Percentiles rank a stretch among this genome's conserved stretches.
phyloP scores from a whole-genome alignment of 2,888 invertebrate species.

The Sphecodes monilicornis region DNA sequence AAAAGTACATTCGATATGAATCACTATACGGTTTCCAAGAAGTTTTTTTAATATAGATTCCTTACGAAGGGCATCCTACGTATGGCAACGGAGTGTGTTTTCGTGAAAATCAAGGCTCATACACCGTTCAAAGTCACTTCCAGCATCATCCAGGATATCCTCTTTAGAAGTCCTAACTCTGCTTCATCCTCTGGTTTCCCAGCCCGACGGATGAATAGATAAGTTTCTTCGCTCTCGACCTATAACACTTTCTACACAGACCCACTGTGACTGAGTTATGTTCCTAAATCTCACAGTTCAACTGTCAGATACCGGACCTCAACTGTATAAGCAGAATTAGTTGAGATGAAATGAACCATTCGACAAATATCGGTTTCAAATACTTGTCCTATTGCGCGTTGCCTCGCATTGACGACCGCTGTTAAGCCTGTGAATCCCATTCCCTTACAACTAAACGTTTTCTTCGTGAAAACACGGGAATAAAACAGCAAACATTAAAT shows the following conservation, averaged over 20 bases:
- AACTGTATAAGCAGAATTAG: too few relatives aligned
- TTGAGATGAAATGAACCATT: too few relatives aligned
- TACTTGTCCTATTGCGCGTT: too few relatives aligned
- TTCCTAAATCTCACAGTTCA: neutral
- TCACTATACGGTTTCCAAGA: neutral
- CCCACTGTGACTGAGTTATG: neutral
- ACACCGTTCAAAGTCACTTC: neutral
- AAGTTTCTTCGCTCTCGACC: slow-evolving; percentile 32
- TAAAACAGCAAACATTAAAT: too few relatives aligned
- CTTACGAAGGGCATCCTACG: neutral
- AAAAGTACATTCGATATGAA: neutral
- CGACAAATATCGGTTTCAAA: too few relatives aligned
- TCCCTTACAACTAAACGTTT: too few relatives aligned
- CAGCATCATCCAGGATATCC: neutral
- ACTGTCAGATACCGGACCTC: neutral
- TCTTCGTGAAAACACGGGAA: too few relatives aligned
- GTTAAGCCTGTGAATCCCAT: too few relatives aligned
- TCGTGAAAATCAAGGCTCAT: neutral
- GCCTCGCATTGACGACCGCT: too few relatives aligned
- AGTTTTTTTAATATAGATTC: neutral
- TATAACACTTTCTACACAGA: slow-evolving; percentile 19
- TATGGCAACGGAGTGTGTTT: neutral
- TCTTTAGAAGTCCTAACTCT: slow-evolving; percentile 1
- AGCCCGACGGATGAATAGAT: slow-evolving; percentile 29
- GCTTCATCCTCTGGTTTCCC: slow-evolving; percentile 19